Base-by-base conservation (phyloP, 2,113 vertebrate genomes). In the Xiphophorus couchianus region DNA sequence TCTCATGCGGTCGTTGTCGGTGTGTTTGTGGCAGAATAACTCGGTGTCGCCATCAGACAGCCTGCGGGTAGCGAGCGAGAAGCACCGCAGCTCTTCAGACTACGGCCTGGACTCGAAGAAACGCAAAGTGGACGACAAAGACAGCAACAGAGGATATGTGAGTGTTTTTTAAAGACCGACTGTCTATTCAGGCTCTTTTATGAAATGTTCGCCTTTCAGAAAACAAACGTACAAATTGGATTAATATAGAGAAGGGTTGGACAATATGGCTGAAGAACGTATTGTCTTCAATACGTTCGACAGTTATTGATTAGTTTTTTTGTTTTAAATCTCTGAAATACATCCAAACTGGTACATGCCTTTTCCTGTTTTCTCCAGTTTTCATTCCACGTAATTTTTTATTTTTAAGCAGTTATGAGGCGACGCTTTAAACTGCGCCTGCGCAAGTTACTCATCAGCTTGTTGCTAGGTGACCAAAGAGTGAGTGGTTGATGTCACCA, bases 11-110 rank as follows among this genome's bases (percentile, higher is more conserved):
- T 60, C 29, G 83, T 35, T 83, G 61, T 37, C 10, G 35, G 10
- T 81, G 25, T 65, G 29, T 84, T 81, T 3, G 78, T 80, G 86
- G 73, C 95, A 99, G 97, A 99, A 98, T 83, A 98, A 98, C 84
- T 98, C 97, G 0, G 96, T 98, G 80, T 99, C 97, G 0, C 97
- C 97, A 2, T 97, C 97, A 2, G 97, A 99, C 91, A 98, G 97
- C 90, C 91, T 98, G 83, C 92, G 97, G 62, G 86, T 93, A 4
- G 93, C 95, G 71, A 97, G 96, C 0, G 97, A 98, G 91, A 99
- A 98, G 89, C 97, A 98, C 91, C 94, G 97, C 30, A 91, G 96
- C 83, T 98, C 97, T 7, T 93, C 96, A 0, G 97, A 98, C 71
- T 98, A 98, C 66, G 84, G 95, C 79, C 91, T 96, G 9, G 97